Evolutionary conservation across 2,888 invertebrate genomes (phyloP).

Genomic region (Dione vanillae): DNA sequence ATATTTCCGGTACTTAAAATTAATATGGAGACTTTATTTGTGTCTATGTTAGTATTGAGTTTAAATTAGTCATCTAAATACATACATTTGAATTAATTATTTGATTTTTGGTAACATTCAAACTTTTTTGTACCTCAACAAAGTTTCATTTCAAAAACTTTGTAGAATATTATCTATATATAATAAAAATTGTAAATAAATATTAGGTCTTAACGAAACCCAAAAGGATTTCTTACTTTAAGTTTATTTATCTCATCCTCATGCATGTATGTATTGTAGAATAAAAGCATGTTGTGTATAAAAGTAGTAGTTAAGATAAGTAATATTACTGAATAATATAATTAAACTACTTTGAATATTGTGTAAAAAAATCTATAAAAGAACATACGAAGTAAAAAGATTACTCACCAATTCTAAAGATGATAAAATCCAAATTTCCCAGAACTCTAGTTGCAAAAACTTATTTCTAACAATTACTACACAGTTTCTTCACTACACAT

Average conservation of each 20-base stretch:
- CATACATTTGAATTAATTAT: too few species aligned
- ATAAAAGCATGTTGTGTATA: background rate
- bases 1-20: too few species aligned
- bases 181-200: too few species aligned
- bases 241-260: background rate
- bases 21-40: too few species aligned
- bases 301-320: background rate
- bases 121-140: too few species aligned
- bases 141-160: too few species aligned
- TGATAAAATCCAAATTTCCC: slow-evolving; percentile 77
- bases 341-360: slow-evolving; percentile 7
- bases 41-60: too few species aligned
- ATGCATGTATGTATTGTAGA: background rate
- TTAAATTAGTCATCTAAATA: too few species aligned
- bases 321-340: slow-evolving; percentile 6
- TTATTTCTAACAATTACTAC: slow-evolving; percentile 53
- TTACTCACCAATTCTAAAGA: slow-evolving; percentile 75
- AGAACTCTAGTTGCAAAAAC: slow-evolving; percentile 68
- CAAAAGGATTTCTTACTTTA: slow-evolving; percentile 1
- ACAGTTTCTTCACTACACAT: slow-evolving; percentile 67
- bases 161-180: too few species aligned
- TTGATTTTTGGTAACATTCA: too few species aligned
- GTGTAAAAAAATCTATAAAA: slow-evolving; percentile 14
- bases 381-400: slow-evolving; percentile 45
- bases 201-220: too few species aligned